These are phyloP conservation scores for Syrista parreyssii DNA, from an alignment of 2,888 invertebrate genomes.

Conservation along the genomic window DNA sequence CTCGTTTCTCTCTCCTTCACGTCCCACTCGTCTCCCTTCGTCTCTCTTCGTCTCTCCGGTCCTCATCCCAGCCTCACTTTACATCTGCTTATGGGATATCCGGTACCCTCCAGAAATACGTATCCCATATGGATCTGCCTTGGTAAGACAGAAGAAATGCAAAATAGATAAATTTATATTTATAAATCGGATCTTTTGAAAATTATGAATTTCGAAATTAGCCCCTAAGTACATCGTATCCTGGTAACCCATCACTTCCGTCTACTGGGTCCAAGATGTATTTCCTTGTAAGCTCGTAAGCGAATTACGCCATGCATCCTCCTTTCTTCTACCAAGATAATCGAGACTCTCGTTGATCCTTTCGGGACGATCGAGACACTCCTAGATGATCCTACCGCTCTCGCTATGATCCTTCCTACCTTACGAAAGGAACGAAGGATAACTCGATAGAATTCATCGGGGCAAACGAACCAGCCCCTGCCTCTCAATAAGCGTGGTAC, in stretches of 20 bases:
- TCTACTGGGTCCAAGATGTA: background rate
- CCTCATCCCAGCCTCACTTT: background rate
- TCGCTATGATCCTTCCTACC: background rate
- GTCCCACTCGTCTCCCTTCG: background rate
- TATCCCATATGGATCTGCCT: background rate
- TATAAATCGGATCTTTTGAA: background rate
- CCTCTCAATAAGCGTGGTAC: constrained; percentile 31
- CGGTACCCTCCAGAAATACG: background rate
- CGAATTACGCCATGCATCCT: background rate
- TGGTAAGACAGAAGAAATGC: background rate
- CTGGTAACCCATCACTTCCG: background rate
- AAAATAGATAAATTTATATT: background rate
- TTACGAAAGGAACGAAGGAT: too few relatives aligned
- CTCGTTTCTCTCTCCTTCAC: background rate
- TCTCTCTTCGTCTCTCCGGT: background rate
- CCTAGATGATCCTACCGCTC: background rate
- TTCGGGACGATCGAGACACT: background rate
- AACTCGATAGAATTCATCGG: background rate
- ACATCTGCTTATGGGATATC: background rate
- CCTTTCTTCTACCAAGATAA: background rate
- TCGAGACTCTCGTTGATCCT: background rate
- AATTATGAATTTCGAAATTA: background rate
- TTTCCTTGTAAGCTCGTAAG: background rate
- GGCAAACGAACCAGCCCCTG: background rate
- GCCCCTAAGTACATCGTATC: fast-evolving